Evolutionary conservation across 2,113 vertebrate genomes (phyloP).

Genomic region (Salvelinus fontinalis): DNA sequence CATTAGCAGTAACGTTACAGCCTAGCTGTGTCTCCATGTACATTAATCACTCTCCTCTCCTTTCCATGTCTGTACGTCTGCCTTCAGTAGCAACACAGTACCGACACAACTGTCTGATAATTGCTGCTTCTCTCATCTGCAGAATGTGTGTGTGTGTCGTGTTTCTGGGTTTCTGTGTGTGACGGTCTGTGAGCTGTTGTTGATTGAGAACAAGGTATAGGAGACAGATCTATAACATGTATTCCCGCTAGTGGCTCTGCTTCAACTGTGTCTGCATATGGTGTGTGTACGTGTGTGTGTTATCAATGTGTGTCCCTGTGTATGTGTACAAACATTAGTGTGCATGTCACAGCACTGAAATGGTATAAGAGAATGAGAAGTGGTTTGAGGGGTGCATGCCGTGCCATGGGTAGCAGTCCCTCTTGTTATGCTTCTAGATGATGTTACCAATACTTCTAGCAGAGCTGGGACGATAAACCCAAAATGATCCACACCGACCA

Average conservation of each 20-base stretch:
- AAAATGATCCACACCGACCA: too few species aligned
- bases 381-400: too few species aligned
- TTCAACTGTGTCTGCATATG: constrained; percentile 37
- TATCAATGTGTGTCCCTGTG: background rate
- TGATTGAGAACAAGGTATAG: background rate
- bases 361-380: too few species aligned
- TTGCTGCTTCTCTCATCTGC: constrained; percentile 50
- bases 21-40: constrained; percentile 51
- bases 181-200: background rate
- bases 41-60: constrained; percentile 47
- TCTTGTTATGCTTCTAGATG: too few species aligned
- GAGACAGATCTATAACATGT: background rate
- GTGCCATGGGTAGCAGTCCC: too few species aligned
- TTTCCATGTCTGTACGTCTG: constrained; percentile 43
- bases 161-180: constrained; percentile 36
- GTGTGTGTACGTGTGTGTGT: background rate
- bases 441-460: too few species aligned
- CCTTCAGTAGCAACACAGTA: constrained; percentile 49
- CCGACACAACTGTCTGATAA: constrained; percentile 55
- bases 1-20: constrained; percentile 55
- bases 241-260: background rate
- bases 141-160: constrained; percentile 25
- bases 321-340: background rate
- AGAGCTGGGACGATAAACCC: too few species aligned
- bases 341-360: background rate